Percentiles rank a stretch among this genome's conserved stretches.
These are phyloP conservation scores for Varecia variegata DNA, from an alignment of 2,797 vertebrate genomes.

Conservation along the genomic window DNA sequence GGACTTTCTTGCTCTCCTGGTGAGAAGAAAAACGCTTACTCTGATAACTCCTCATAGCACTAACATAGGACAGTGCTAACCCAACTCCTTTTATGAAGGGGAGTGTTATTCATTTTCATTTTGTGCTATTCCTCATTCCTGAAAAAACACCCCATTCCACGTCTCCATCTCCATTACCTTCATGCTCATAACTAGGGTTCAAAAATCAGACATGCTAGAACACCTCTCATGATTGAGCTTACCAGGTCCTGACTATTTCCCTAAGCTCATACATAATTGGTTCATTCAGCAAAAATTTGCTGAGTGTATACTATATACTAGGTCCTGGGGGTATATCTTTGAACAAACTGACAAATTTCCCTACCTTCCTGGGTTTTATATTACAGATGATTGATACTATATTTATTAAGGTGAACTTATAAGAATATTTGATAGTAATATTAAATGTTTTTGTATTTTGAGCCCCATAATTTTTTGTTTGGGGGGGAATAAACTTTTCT, in stretches of 20 bases:
- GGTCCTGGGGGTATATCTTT: neutral
- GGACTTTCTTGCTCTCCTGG: neutral
- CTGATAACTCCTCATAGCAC: neutral
- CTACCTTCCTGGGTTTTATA: neutral
- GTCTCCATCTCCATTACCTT: neutral
- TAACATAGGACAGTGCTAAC: neutral
- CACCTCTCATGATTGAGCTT: neutral
- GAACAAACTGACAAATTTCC: neutral
- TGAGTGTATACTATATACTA: neutral
- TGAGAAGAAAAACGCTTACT: neutral
- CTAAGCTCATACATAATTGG: neutral
- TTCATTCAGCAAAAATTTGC: neutral
- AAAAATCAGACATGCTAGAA: neutral
- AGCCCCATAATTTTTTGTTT: neutral
- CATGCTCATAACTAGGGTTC: neutral
- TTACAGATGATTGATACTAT: neutral
- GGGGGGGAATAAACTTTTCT: neutral
- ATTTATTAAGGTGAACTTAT: neutral
- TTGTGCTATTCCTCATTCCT: neutral
- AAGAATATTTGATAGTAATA: neutral
- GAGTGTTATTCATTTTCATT: neutral
- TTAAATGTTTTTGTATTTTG: constrained; percentile 2
- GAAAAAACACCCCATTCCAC: neutral
- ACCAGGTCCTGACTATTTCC: neutral
- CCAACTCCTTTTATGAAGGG: neutral